Percentiles rank a stretch among this genome's conserved stretches.
Conservation (phyloP, 2,113 vertebrate species). For the Vireo altiloquus region DNA sequence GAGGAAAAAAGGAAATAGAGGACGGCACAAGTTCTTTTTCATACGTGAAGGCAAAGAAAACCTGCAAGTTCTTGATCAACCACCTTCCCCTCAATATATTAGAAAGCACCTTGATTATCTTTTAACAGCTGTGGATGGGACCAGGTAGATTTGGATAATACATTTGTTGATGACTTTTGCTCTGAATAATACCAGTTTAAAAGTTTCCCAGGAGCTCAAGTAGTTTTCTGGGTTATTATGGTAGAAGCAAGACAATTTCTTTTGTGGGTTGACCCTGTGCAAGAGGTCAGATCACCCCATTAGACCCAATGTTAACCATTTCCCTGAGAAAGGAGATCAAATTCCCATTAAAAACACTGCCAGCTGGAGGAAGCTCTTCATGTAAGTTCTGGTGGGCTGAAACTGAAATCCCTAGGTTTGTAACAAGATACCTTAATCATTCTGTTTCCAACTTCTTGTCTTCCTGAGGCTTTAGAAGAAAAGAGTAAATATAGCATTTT, state of each 20-base stretch:
- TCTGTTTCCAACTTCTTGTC: neutral
- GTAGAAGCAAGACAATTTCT: neutral
- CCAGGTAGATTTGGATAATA: neutral
- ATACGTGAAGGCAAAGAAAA: neutral
- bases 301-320: neutral
- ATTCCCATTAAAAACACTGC: neutral
- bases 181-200: neutral
- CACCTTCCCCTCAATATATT: neutral
- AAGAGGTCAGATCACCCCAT: neutral
- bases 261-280: neutral
- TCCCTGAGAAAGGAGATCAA: neutral
- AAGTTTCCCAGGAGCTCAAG: neutral
- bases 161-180: neutral
- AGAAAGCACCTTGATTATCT: neutral
- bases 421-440: neutral
- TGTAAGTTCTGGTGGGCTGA: neutral
- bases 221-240: neutral
- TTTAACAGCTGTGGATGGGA: accelerated
- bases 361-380: neutral
- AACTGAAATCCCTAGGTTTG: neutral
- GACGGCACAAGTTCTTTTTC: neutral
- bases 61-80: neutral
- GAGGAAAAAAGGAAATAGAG: neutral
- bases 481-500: constrained; percentile 27
- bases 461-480: neutral